A percentile compares a stretch with the other conserved stretches of the same genome.
phyloP scores from a whole-genome alignment of 1,140 invertebrate genomes.

The Helicoverpa zea region DNA sequence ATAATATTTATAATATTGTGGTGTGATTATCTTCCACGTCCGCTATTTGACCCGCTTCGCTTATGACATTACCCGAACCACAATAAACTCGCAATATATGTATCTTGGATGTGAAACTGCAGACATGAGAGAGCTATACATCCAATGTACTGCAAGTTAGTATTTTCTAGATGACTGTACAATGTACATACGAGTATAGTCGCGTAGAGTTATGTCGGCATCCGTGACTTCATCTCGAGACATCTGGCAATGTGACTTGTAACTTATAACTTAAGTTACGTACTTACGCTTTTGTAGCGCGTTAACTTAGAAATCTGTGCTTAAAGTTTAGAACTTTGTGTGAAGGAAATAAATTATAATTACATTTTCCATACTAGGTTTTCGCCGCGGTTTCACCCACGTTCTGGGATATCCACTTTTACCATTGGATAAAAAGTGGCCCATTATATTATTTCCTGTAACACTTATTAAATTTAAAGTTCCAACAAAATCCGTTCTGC shows the following conservation, averaged over 20 bases:
- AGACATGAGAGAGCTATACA: constrained; percentile 39
- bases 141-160: constrained; percentile 30
- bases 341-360: no score
- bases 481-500: no score
- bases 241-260: constrained; percentile 15
- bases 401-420: no score
- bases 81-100: constrained; percentile 26
- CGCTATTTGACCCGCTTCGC: constrained; percentile 31
- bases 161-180: constrained; percentile 42
- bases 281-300: not conserved
- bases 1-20: no score
- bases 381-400: no score
- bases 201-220: constrained; percentile 7
- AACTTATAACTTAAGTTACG: constrained; percentile 3
- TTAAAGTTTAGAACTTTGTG: not conserved
- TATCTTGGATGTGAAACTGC: constrained; percentile 28
- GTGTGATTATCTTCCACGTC: no score
- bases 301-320: not conserved
- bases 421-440: no score
- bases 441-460: no score
- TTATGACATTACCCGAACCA: not conserved
- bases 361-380: no score
- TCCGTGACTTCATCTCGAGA: constrained; percentile 20
- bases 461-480: no score
- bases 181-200: constrained; percentile 28